phyloP scores from a whole-genome alignment of 2,113 vertebrate genomes.

The Calyptomena viridis region DNA sequence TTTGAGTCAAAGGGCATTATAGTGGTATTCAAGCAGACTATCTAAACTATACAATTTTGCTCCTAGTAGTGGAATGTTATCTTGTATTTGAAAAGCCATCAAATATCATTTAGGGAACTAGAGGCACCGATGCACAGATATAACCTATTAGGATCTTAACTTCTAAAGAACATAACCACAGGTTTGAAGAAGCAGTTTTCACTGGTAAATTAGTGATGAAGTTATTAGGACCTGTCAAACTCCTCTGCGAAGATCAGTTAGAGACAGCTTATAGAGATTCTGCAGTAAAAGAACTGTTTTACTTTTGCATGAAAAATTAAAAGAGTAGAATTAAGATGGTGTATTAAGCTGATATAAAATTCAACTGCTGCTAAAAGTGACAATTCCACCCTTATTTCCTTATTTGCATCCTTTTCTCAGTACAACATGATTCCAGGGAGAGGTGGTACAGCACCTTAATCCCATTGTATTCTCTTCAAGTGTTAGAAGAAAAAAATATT shows the following conservation, averaged over 20 bases:
- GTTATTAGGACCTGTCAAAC: not conserved
- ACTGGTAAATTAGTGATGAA: not conserved
- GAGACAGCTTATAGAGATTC: not conserved
- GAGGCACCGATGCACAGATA: not conserved
- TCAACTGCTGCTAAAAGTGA: not conserved
- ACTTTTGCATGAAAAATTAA: not conserved
- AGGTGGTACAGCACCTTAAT: not conserved
- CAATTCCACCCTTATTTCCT: not conserved
- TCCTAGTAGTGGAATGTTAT: not conserved
- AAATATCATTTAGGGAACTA: not conserved
- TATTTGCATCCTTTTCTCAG: not conserved
- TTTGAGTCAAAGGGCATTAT: not conserved
- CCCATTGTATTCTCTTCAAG: not conserved
- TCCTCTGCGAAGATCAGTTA: not conserved
- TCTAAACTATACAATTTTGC: not conserved
- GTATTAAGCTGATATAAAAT: not conserved
- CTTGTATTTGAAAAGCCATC: not conserved
- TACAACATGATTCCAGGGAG: not conserved
- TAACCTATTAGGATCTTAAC: not conserved
- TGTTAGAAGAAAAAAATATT: not conserved
- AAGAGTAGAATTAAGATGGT: not conserved
- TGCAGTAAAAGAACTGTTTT: not conserved
- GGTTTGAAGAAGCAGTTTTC: not conserved
- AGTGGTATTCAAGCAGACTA: not conserved
- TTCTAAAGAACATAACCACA: not conserved